Percentiles rank a stretch among this genome's conserved stretches.
phyloP scores from a whole-genome alignment of 2,888 invertebrate genomes.

The Eubasilissa splendida region DNA sequence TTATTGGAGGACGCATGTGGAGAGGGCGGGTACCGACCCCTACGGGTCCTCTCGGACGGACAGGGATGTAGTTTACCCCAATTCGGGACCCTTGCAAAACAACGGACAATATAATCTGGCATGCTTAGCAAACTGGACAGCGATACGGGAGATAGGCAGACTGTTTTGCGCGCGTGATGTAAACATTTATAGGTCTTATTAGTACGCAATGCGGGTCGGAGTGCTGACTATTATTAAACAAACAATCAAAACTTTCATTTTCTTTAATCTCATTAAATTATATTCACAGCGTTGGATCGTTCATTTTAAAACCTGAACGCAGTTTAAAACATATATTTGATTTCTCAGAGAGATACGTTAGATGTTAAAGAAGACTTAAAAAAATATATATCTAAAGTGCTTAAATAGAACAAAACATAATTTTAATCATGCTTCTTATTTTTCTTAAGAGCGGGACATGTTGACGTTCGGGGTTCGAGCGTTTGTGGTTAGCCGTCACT shows the following conservation, averaged over 20 bases:
- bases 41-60: conserved; percentile 19
- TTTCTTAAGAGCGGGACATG: too few species aligned
- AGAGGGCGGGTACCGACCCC: neutral
- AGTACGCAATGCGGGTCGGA: conserved; percentile 35
- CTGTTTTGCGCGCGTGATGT: conserved; percentile 1
- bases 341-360: too few species aligned
- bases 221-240: neutral
- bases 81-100: conserved; percentile 51
- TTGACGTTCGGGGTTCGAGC: too few species aligned
- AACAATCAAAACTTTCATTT: neutral
- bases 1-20: neutral
- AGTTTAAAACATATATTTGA: too few species aligned
- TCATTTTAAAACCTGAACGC: too few species aligned
- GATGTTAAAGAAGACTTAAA: too few species aligned
- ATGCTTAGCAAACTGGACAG: conserved; percentile 54
- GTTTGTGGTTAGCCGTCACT: too few species aligned
- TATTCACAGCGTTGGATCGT: too few species aligned
- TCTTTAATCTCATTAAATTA: too few species aligned
- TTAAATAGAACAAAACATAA: too few species aligned
- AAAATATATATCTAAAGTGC: too few species aligned
- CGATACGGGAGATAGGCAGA: conserved; percentile 32
- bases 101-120: conserved; percentile 57
- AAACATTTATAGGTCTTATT: neutral
- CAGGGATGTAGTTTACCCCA: conserved; percentile 31
- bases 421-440: too few species aligned